Conservation (phyloP, 2,888 invertebrate genomes). For the Phlogophora meticulosa region DNA sequence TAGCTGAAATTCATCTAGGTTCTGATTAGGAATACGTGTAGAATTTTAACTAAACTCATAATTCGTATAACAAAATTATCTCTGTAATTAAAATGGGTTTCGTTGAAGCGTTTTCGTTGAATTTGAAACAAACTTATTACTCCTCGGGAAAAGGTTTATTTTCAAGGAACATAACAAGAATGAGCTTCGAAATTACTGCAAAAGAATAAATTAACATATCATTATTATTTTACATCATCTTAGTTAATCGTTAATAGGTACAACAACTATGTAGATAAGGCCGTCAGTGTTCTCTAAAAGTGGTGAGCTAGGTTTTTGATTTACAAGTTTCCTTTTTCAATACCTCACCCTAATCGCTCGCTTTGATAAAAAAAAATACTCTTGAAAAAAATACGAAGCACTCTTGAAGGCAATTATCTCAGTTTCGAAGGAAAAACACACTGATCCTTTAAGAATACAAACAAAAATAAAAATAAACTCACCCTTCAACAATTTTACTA, state of each 20-base stretch:
- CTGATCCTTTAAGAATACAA: not conserved
- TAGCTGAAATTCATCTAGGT: not conserved
- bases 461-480: conserved; percentile 62
- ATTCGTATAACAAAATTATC: not conserved
- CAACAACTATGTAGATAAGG: no score
- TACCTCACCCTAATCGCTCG: not conserved
- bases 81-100: not conserved
- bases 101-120: not conserved
- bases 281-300: not conserved
- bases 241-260: not conserved
- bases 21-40: not conserved
- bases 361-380: not conserved
- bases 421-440: not conserved
- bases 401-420: not conserved
- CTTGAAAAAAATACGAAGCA: not conserved
- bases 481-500: conserved; percentile 83
- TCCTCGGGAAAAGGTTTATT: conserved; percentile 11
- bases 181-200: conserved; percentile 14
- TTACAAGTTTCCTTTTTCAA: not conserved
- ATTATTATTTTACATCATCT: not conserved
- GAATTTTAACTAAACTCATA: not conserved
- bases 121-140: conserved; percentile 6
- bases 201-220: conserved; percentile 15
- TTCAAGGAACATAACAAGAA: conserved; percentile 14
- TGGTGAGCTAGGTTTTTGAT: not conserved